These are phyloP conservation scores for Isichthys henryi DNA, from an alignment of 2,113 vertebrate species.

Conservation along the genomic window DNA sequence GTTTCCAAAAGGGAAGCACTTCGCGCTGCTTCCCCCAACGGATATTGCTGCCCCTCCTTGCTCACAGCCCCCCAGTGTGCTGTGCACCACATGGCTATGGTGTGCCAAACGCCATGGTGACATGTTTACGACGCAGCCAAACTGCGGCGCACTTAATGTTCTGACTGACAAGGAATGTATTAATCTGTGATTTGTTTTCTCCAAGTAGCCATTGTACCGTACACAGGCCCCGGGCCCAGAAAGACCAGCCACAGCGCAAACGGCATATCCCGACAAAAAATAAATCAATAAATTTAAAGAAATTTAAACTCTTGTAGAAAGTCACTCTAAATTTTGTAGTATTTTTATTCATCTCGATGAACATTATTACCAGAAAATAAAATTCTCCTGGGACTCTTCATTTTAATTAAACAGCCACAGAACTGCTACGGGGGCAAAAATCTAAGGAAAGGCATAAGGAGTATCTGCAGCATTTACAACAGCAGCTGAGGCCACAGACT, in stretches of 20 bases:
- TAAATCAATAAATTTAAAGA: background rate
- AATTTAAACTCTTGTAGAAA: too few species aligned
- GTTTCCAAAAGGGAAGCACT: slow-evolving; percentile 25
- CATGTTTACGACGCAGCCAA: slow-evolving; percentile 84
- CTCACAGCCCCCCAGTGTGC: slow-evolving; percentile 71
- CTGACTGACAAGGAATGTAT: slow-evolving; percentile 70
- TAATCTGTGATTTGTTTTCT: slow-evolving; percentile 50
- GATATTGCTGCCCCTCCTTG: slow-evolving; percentile 67
- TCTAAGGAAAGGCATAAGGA: background rate
- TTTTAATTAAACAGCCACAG: background rate
- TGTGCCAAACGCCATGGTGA: slow-evolving; percentile 92
- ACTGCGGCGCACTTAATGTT: slow-evolving; percentile 72
- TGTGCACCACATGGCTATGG: slow-evolving; percentile 68
- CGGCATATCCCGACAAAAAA: background rate
- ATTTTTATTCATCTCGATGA: background rate
- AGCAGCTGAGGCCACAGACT: background rate
- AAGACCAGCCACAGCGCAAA: background rate
- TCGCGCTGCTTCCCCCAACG: slow-evolving; percentile 72
- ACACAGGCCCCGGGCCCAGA: background rate
- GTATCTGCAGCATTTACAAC: background rate
- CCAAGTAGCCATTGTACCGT: slow-evolving; percentile 3
- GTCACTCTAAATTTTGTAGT: too few species aligned
- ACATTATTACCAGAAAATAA: background rate
- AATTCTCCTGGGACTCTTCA: background rate
- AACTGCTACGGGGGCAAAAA: background rate